Conservation (phyloP, 2,797 vertebrate genomes). For the Oreonectes daqikongensis region DNA sequence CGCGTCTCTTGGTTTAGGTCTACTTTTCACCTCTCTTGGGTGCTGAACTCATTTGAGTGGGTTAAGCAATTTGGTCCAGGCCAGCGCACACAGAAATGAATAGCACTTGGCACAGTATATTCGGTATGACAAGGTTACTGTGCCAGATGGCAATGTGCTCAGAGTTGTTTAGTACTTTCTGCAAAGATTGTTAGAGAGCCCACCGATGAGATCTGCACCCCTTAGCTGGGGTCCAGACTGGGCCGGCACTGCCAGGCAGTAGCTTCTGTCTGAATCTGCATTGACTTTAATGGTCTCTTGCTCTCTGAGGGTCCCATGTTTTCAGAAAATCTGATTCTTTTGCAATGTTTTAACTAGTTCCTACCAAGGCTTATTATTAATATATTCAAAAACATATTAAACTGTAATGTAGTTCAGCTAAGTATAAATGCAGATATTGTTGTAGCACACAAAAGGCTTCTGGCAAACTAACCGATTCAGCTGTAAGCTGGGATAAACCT, state of each 20-base stretch:
- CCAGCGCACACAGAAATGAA: slow-evolving; percentile 38
- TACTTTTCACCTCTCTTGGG: slow-evolving; percentile 35
- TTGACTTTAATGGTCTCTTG: slow-evolving; percentile 14
- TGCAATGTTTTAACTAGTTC: slow-evolving; percentile 16
- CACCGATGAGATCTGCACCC: neutral
- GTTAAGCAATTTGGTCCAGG: slow-evolving; percentile 16
- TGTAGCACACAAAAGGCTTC: slow-evolving; percentile 17
- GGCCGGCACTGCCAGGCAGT: slow-evolving; percentile 15
- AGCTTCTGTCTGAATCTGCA: slow-evolving; percentile 16
- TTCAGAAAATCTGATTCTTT: slow-evolving; percentile 28
- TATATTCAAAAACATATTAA: slow-evolving; percentile 30
- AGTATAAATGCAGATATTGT: slow-evolving; percentile 36
- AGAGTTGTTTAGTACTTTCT: slow-evolving; percentile 37
- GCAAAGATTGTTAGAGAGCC: slow-evolving; percentile 43
- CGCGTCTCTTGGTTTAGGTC: slow-evolving; percentile 24
- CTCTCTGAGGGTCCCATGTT: slow-evolving; percentile 15
- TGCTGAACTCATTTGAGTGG: slow-evolving; percentile 34
- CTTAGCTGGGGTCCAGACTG: slow-evolving; percentile 11
- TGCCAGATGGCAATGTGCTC: slow-evolving; percentile 48
- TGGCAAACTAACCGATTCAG: slow-evolving; percentile 7
- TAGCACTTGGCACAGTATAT: slow-evolving; percentile 34
- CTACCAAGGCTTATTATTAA: neutral
- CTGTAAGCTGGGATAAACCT: slow-evolving; percentile 30
- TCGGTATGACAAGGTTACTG: slow-evolving; percentile 36
- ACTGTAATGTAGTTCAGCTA: slow-evolving; percentile 35